Conservation (phyloP, 2,888 invertebrate genomes). For the Cenopis cana region DNA sequence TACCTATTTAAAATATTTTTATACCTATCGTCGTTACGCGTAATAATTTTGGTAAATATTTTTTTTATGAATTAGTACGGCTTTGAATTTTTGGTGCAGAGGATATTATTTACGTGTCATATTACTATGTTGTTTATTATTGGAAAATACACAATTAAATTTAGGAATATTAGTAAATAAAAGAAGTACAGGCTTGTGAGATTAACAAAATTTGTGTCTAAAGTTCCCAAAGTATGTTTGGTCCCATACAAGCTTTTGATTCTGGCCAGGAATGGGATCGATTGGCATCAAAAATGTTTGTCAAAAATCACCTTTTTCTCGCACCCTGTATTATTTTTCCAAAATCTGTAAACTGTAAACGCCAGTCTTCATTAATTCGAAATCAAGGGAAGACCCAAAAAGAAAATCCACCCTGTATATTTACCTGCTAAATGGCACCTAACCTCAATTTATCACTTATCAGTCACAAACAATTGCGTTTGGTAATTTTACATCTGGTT, state of each 20-base stretch:
- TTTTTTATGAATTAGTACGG: background rate
- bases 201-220: background rate
- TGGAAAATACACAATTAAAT: conserved; percentile 10
- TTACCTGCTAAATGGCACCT: background rate
- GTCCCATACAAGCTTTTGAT: too few species aligned
- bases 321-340: too few species aligned
- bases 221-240: too few species aligned
- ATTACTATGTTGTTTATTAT: conserved; percentile 12
- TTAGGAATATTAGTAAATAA: conserved; percentile 23
- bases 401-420: too few species aligned
- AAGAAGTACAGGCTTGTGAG: conserved; percentile 11
- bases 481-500: too few species aligned
- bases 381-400: too few species aligned
- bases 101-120: conserved; percentile 22
- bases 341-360: too few species aligned
- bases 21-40: background rate
- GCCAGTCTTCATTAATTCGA: too few species aligned
- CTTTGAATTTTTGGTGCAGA: conserved; percentile 19
- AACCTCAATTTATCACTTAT: background rate
- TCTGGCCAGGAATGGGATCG: too few species aligned
- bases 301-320: too few species aligned
- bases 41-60: background rate
- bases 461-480: background rate
- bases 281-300: too few species aligned
- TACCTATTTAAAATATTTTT: background rate